Evolutionary conservation across 2,113 vertebrate species (phyloP).

Genomic region (Brachyhypopomus occidentalis): DNA sequence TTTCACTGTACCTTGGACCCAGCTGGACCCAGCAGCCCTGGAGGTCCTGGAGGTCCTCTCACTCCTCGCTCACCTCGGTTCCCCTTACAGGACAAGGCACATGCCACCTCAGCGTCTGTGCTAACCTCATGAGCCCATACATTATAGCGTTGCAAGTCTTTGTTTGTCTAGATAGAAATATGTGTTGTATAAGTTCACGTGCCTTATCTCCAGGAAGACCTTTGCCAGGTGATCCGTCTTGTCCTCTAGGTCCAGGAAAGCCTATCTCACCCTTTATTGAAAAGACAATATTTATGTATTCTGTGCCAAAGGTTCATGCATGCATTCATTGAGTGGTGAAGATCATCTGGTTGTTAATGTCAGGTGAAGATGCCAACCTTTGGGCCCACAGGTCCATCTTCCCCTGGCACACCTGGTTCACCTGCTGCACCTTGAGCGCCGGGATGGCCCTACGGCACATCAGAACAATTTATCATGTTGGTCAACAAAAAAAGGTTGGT

Average conservation of each 20-base stretch:
- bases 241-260: slow-evolving; percentile 65
- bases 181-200: neutral
- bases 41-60: slow-evolving; percentile 65
- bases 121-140: too few relatives aligned
- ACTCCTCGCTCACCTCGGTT: slow-evolving; percentile 71
- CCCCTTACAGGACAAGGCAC: slow-evolving; percentile 62
- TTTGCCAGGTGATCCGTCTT: slow-evolving; percentile 71
- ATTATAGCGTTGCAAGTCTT: too few relatives aligned
- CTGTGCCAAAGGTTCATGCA: slow-evolving; percentile 2
- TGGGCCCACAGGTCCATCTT: slow-evolving; percentile 68
- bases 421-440: slow-evolving; percentile 66
- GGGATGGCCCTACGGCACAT: slow-evolving; percentile 66
- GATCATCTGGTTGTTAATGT: neutral
- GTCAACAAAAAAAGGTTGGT: too few relatives aligned
- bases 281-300: neutral
- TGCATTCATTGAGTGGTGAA: neutral
- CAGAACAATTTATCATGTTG: neutral
- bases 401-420: slow-evolving; percentile 67
- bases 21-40: slow-evolving; percentile 64
- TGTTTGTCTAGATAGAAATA: too few relatives aligned
- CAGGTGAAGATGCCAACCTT: slow-evolving; percentile 63
- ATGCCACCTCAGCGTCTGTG: neutral
- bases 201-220: slow-evolving; percentile 71
- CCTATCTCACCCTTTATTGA: slow-evolving; percentile 70
- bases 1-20: slow-evolving; percentile 68